These are phyloP conservation scores for Alcedo quadribrachys DNA, from an alignment of 2,797 vertebrate species.

Conservation along the genomic window DNA sequence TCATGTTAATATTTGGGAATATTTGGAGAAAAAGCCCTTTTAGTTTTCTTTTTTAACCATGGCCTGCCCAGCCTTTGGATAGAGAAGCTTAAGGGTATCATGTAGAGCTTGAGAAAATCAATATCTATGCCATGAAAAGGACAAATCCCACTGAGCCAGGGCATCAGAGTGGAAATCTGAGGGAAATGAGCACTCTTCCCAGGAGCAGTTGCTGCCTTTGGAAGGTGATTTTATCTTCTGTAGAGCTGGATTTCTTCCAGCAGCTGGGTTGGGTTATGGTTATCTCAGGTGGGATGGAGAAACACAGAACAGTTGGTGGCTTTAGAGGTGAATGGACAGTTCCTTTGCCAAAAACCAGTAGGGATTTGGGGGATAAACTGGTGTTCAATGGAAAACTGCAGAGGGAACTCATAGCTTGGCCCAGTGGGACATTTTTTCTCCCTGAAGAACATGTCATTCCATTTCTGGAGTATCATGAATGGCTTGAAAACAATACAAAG, in stretches of 20 bases:
- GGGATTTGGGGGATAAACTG: background rate
- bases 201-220: background rate
- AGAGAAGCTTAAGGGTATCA: background rate
- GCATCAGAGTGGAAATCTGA: background rate
- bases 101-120: background rate
- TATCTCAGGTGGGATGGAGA: background rate
- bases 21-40: background rate
- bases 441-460: background rate
- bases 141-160: background rate
- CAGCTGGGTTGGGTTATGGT: background rate
- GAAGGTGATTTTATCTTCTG: accelerated
- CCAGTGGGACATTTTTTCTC: background rate
- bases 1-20: background rate
- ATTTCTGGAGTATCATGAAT: background rate
- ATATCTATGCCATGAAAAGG: background rate
- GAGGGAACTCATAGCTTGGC: accelerated
- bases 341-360: background rate
- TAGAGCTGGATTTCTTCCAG: background rate
- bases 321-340: background rate
- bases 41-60: too few species aligned
- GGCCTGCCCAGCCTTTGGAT: background rate
- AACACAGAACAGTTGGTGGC: background rate
- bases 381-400: background rate
- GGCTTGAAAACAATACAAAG: background rate
- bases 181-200: background rate